Evolutionary conservation across 2,113 vertebrate species (phyloP), one percentile per base, ranked within the genome.

Genomic region (Heptranchias perlo): DNA sequence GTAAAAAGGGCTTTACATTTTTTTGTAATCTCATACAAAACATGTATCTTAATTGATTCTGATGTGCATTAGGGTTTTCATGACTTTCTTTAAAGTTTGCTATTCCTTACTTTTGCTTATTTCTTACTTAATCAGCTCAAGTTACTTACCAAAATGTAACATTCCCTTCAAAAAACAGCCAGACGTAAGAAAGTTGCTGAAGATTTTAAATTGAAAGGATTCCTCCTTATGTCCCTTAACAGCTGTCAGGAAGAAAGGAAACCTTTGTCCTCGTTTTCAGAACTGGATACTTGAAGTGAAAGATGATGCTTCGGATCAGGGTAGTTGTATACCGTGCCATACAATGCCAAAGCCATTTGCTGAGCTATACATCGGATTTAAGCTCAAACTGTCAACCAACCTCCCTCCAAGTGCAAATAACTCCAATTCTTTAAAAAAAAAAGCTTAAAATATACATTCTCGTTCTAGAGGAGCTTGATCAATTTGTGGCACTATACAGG

Each of bases 241-340:
- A 58, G 52, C 87, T 91, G 87, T 91, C 31, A n/a, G 54, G 52
- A 91, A 58, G 87, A 91, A n/a, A 86, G 31, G 87, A 61, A 58
- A 16, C 25, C 52, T 91, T 91, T 91, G 13, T 58, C 28, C 31
- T 1, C 28, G 58, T 58, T 91, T 52, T 91, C 28, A 28, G 87
- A 58, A 25, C 52, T 58, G 52, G 28, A 3, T 91, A 58, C 11
- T 14, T 25, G 52, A 91, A 11, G 52, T 91, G 87, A 91, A 91
- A 58, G 31, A 31, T 86, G 82, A 86, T 91, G 52, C 52, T 91
- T 91, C 87, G 61, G 52, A 58, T 91, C 16, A 58, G 49, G 23
- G 28, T 25, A 54, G 28, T 89, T 54, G 54, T 52, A 11, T 13
- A 58, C 52, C 61, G 23, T 52, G 11, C 52, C 28, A 3, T 91